A percentile compares a stretch with the other conserved stretches of the same genome.
These are phyloP conservation scores for Periphyllus acericola DNA, from an alignment of 2,888 invertebrate genomes.

Conservation along the genomic window DNA sequence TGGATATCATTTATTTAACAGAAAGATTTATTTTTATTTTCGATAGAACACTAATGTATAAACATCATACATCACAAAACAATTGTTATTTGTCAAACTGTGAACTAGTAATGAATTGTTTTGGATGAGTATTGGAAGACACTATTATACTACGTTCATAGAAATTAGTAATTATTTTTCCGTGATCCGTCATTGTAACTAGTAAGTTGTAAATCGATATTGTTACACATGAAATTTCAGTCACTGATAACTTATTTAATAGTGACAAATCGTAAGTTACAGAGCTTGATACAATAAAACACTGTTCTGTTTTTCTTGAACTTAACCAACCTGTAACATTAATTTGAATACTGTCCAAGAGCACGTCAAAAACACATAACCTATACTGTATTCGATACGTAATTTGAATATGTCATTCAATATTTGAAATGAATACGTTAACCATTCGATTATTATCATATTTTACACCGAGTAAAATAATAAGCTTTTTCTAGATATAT, in stretches of 20 bases:
- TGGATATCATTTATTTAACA: no score
- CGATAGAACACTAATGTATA: no score
- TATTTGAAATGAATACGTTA: background rate
- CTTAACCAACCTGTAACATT: background rate
- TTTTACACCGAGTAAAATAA: background rate
- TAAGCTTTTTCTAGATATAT: background rate
- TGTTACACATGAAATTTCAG: background rate
- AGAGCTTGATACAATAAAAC: background rate
- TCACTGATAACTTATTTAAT: background rate
- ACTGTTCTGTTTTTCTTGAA: background rate
- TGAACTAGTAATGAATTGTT: no score
- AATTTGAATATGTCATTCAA: background rate
- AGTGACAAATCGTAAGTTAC: background rate
- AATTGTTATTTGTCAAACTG: no score
- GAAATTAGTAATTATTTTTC: background rate
- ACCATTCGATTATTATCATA: background rate
- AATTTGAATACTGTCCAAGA: conserved; percentile 4
- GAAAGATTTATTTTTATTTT: no score
- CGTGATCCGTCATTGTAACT: background rate
- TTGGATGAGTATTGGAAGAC: no score
- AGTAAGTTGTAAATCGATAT: background rate
- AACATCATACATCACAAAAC: no score
- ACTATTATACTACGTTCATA: no score
- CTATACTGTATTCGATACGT: background rate
- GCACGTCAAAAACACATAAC: background rate